A percentile compares a stretch with the other conserved stretches of the same genome.
These are phyloP conservation scores for Scolopax mira DNA, from an alignment of 2,113 vertebrate genomes.

Conservation along the genomic window DNA sequence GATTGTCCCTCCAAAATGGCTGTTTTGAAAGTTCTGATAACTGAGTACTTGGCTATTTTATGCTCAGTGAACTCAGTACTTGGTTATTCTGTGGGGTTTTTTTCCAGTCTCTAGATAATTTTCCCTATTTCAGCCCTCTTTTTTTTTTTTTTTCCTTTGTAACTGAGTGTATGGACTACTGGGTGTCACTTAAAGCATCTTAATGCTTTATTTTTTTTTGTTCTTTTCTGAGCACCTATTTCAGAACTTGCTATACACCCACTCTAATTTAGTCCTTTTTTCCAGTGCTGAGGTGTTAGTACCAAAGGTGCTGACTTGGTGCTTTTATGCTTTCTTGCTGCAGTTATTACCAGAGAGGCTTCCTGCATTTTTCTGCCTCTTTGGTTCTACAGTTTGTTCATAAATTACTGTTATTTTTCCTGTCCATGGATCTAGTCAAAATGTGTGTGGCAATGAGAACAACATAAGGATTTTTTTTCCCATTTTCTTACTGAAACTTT, in stretches of 20 bases:
- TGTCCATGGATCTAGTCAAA: background rate
- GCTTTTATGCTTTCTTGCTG: background rate
- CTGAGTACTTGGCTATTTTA: background rate
- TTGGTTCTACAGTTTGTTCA: background rate
- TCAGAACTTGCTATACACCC: background rate
- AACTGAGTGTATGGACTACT: fast-evolving
- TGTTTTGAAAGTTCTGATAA: background rate
- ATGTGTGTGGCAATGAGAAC: background rate
- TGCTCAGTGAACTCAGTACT: background rate
- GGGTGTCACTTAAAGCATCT: background rate
- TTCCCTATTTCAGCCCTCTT: background rate
- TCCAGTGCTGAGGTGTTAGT: background rate
- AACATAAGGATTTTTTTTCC: fast-evolving
- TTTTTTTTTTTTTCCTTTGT: no score
- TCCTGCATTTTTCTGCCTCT: background rate
- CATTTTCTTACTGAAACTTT: background rate
- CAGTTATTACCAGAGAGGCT: background rate
- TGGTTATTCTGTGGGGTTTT: fast-evolving
- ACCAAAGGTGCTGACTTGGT: background rate
- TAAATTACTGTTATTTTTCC: background rate
- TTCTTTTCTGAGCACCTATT: background rate
- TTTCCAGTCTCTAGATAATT: background rate
- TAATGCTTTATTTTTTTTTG: no score
- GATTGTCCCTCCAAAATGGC: background rate
- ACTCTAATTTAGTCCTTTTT: background rate